A percentile compares a stretch with the other conserved stretches of the same genome.
These are phyloP conservation scores for Drosophila sechellia DNA, from an alignment of 1,140 invertebrate species.

Conservation along the genomic window DNA sequence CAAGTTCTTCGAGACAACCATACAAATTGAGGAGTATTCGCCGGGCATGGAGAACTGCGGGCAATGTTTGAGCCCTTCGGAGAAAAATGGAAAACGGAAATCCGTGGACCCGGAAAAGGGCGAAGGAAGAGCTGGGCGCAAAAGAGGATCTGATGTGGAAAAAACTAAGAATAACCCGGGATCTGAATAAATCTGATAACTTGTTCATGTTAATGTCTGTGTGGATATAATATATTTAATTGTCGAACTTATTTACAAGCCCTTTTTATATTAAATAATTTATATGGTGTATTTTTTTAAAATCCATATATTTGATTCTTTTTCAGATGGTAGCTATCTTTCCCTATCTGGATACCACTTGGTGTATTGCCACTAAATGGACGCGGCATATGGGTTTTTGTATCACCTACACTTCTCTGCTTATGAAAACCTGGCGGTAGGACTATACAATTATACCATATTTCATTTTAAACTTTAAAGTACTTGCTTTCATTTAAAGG, in stretches of 20 bases:
- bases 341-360: constrained; percentile 91
- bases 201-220: too few species aligned
- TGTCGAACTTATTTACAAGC: too few species aligned
- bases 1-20: constrained; percentile 97
- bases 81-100: not conserved
- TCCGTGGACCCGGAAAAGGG: constrained; percentile 18
- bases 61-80: constrained; percentile 87
- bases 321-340: constrained; percentile 95
- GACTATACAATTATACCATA: not conserved
- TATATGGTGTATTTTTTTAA: not conserved
- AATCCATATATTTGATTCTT: not conserved
- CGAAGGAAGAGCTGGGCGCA: too few species aligned
- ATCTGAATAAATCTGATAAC: too few species aligned
- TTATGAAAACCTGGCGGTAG: constrained; percentile 97
- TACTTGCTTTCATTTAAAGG: constrained; percentile 84
- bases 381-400: constrained; percentile 95
- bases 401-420: constrained; percentile 94
- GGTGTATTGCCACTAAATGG: constrained; percentile 96
- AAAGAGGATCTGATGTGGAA: not conserved
- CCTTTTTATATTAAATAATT: not conserved
- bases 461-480: not conserved
- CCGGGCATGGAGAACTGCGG: constrained; percentile 95
- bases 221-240: too few species aligned
- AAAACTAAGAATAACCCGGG: too few species aligned
- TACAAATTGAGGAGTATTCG: constrained; percentile 98